Conservation (phyloP, 2,797 vertebrate genomes). For the Heterohyrax brucei region DNA sequence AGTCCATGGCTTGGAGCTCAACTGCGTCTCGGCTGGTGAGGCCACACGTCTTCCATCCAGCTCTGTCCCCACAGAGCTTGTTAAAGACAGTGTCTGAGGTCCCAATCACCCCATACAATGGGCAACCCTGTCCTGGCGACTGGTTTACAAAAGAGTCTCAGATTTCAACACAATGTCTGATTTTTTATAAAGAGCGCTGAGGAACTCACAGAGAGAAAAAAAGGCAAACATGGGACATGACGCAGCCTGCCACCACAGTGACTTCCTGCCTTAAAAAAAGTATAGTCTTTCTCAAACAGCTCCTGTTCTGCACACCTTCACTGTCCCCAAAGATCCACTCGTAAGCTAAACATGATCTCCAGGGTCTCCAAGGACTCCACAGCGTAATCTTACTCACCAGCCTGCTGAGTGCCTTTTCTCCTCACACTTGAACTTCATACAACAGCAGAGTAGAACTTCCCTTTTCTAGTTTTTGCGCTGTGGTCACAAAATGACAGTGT, state of each 20-base stretch:
- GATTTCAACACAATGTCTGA: not conserved
- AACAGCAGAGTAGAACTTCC: slow-evolving; percentile 79
- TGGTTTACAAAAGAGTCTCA: not conserved
- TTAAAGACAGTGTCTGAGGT: not conserved
- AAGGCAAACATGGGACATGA: not conserved
- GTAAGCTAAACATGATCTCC: not conserved
- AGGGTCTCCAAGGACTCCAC: not conserved
- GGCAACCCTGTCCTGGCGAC: not conserved
- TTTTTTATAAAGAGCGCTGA: not conserved
- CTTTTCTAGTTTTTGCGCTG: slow-evolving; percentile 79
- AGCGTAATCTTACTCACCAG: slow-evolving; percentile 77
- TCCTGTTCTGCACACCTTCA: not conserved
- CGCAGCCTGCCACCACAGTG: too few relatives aligned
- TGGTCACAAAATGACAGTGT: slow-evolving; percentile 70
- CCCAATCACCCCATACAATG: not conserved
- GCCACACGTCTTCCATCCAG: too few relatives aligned
- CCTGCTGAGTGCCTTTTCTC: not conserved
- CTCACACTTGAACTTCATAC: slow-evolving; percentile 26
- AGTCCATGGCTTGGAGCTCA: too few relatives aligned
- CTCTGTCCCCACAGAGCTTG: not conserved
- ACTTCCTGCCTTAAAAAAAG: slow-evolving; percentile 70
- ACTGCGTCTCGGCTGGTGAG: too few relatives aligned
- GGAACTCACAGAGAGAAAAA: not conserved
- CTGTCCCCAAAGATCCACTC: not conserved
- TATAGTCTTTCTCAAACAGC: not conserved